Base-by-base conservation (phyloP, 2,113 vertebrate genomes). In the Mellivora capensis region DNA sequence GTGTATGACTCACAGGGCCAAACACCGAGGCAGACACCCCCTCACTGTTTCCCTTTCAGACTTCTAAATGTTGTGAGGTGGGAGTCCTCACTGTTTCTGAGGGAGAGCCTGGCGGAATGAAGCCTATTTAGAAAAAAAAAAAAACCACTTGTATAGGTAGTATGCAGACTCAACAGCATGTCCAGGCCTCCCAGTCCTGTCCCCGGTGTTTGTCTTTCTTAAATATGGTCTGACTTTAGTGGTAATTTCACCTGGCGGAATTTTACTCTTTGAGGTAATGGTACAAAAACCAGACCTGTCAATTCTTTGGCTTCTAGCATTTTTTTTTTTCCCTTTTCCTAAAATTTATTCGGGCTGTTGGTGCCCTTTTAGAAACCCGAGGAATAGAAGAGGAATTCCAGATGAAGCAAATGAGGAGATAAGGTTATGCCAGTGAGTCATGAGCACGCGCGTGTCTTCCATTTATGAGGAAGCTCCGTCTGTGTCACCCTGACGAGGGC, bases 251-350 rank as follows among this genome's bases (percentile, higher is more conserved):
- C 57, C 57, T 44, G 4, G 20, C 54, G 94, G 69, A 59, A 77
- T 91, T 93, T 72, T 61, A 72, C 3, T 80, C 39, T n/a, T 90
- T 95, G 81, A 95, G 89, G 27, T 85, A 59, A 61, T 31, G 7
- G 37, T 81, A 27, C 59, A 64, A 64, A 93, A 39, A 61, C 69
- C 29, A 37, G 37, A n/a, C 12, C 76, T 87, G 69, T 77, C 57
- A 89, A 8, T 6, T 23, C 20, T 82, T 90, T 5, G 2, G 31
- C 54, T 77, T 77, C 27, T 90, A 29, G 74, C 34, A 4, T 69
- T 91, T 92, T 81, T 83, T 21, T 21, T 96, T 94, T 95, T 47
- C 23, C 44, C 13, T 90, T 64, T 69, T 23, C 34, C 74, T 89
- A 27, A 95, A 79, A 72, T 90, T 49, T 74, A 11, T 57, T 90